Percentiles rank a stretch among this genome's conserved stretches.
Conservation (phyloP, 2,113 vertebrate genomes). For the Heterotis niloticus region DNA sequence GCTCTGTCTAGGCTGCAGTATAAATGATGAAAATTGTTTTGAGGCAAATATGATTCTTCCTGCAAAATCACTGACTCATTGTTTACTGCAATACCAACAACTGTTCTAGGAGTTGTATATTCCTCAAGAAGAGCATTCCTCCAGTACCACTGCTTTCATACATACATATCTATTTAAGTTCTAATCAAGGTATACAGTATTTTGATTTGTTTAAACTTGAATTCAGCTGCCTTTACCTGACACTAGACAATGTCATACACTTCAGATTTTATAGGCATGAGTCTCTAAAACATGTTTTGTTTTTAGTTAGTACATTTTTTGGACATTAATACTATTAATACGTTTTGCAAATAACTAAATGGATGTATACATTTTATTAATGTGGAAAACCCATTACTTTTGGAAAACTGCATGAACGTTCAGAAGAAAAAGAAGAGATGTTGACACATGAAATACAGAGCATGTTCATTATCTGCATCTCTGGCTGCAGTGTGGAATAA, state of each 20-base stretch:
- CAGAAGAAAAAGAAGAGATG: background rate
- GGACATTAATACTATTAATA: background rate
- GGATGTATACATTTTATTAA: constrained; percentile 19
- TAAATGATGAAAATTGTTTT: background rate
- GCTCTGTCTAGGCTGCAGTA: background rate
- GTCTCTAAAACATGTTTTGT: background rate
- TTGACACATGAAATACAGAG: constrained; percentile 43
- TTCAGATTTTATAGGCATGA: background rate
- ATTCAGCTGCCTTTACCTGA: background rate
- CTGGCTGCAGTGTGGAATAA: constrained; percentile 50
- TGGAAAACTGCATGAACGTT: constrained; percentile 40
- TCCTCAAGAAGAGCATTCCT: background rate
- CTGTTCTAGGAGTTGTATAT: background rate
- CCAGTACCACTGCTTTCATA: background rate
- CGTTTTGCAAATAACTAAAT: background rate
- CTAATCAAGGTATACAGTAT: background rate
- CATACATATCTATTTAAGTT: background rate
- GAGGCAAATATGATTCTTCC: background rate
- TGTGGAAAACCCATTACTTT: constrained; percentile 41
- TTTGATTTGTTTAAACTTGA: background rate
- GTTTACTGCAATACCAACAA: background rate
- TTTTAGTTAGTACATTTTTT: background rate
- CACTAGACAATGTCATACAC: background rate
- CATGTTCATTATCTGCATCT: constrained; percentile 35
- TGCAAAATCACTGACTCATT: no score